These are phyloP conservation scores for Halcyon malimbica DNA, from an alignment of 2,113 vertebrate species.

Conservation along the genomic window DNA sequence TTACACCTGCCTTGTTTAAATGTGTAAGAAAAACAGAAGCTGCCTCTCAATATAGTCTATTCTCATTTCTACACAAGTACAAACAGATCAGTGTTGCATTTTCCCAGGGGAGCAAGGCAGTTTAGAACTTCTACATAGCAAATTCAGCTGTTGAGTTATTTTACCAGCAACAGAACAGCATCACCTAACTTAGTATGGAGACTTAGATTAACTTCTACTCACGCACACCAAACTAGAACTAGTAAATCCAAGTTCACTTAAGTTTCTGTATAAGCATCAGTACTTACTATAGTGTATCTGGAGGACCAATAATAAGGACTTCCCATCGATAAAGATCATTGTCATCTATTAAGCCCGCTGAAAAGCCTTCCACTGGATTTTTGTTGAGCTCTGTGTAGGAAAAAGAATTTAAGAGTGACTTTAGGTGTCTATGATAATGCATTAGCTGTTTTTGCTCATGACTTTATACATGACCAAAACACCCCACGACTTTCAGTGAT, in stretches of 20 bases:
- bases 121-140: neutral
- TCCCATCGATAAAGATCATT: conserved; percentile 99
- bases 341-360: conserved; percentile 98
- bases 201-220: neutral
- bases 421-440: neutral
- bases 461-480: neutral
- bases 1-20: neutral
- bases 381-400: conserved; percentile 93
- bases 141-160: neutral
- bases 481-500: neutral
- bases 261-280: conserved; percentile 19
- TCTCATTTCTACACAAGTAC: neutral
- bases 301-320: conserved; percentile 98
- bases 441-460: neutral
- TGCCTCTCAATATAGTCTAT: neutral
- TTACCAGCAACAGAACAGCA: neutral
- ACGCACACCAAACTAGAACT: neutral
- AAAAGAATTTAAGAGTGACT: conserved; percentile 59
- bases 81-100: neutral
- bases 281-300: conserved; percentile 99
- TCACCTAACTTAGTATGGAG: neutral
- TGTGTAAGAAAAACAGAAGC: neutral
- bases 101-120: neutral
- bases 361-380: conserved; percentile 99
- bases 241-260: neutral